A percentile compares a stretch with the other conserved stretches of the same genome.
Conservation (phyloP, 2,113 vertebrate species). For the Perca fluviatilis region DNA sequence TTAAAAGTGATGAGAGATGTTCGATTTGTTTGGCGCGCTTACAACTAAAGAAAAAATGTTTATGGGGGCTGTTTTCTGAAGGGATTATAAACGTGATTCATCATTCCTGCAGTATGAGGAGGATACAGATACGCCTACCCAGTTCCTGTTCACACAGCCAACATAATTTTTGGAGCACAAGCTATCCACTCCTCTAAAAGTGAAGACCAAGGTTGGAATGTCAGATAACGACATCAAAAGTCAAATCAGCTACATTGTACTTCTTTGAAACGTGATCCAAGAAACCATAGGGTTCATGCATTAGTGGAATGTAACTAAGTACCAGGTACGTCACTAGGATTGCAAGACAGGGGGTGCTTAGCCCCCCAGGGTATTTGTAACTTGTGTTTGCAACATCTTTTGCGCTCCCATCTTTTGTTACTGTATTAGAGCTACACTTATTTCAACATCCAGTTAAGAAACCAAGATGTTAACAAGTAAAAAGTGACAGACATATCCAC, state of each 20-base stretch:
- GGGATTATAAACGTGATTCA: conserved; percentile 64
- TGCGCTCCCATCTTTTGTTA: too few relatives aligned
- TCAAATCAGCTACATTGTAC: neutral
- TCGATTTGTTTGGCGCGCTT: conserved; percentile 43
- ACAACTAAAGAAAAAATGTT: conserved; percentile 48
- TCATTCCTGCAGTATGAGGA: conserved; percentile 31
- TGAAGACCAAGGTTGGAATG: neutral
- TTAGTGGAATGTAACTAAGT: neutral
- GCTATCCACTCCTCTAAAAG: neutral
- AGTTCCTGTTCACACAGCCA: conserved; percentile 26
- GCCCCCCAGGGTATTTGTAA: too few relatives aligned
- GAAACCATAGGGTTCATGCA: neutral
- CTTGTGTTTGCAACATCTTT: too few relatives aligned
- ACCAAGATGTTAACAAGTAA: too few relatives aligned
- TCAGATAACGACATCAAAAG: neutral
- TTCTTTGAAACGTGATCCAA: neutral
- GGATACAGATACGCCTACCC: conserved; percentile 30
- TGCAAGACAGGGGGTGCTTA: too few relatives aligned
- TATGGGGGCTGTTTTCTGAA: conserved; percentile 57
- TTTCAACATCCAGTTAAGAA: too few relatives aligned
- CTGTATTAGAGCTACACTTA: too few relatives aligned
- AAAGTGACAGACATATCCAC: too few relatives aligned
- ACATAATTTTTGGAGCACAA: neutral
- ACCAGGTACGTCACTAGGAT: neutral
- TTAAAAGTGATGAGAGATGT: conserved; percentile 52